These are phyloP conservation scores for Zaprionus ornatus DNA, from an alignment of 1,140 invertebrate genomes.

Conservation along the genomic window DNA sequence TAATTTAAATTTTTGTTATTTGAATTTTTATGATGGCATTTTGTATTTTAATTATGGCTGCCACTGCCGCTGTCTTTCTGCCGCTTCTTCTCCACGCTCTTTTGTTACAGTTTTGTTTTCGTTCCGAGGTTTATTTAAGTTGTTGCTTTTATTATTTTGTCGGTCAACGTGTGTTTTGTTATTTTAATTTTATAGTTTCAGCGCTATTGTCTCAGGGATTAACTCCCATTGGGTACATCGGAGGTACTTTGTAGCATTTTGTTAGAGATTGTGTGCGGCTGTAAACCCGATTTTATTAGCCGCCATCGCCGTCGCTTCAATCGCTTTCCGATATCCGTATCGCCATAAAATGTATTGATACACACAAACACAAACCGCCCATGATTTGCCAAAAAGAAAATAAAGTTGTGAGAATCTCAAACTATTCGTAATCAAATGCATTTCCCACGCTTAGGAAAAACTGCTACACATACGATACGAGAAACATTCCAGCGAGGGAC, in stretches of 20 bases:
- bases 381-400: conserved; percentile 25
- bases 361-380: conserved; percentile 5
- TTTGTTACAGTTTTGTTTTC: conserved; percentile 43
- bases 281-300: conserved; percentile 41
- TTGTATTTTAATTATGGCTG: conserved; percentile 60
- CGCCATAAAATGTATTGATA: conserved; percentile 40
- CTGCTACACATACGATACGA: conserved; percentile 43
- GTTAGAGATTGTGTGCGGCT: conserved; percentile 8
- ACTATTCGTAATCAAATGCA: conserved; percentile 20
- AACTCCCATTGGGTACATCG: conserved; percentile 52
- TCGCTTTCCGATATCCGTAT: not conserved
- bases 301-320: conserved; percentile 19
- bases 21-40: conserved; percentile 72
- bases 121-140: conserved; percentile 32
- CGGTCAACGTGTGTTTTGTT: conserved; percentile 56
- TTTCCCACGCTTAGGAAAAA: conserved; percentile 57
- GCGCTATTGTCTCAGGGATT: conserved; percentile 32
- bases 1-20: conserved; percentile 81
- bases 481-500: conserved; percentile 24
- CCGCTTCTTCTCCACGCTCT: not conserved
- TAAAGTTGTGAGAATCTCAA: not conserved
- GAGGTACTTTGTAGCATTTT: conserved; percentile 43
- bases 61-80: conserved; percentile 13
- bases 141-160: conserved; percentile 48
- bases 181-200: conserved; percentile 61